Conservation (phyloP, 2,888 invertebrate species). For the Zelleria hepariella region DNA sequence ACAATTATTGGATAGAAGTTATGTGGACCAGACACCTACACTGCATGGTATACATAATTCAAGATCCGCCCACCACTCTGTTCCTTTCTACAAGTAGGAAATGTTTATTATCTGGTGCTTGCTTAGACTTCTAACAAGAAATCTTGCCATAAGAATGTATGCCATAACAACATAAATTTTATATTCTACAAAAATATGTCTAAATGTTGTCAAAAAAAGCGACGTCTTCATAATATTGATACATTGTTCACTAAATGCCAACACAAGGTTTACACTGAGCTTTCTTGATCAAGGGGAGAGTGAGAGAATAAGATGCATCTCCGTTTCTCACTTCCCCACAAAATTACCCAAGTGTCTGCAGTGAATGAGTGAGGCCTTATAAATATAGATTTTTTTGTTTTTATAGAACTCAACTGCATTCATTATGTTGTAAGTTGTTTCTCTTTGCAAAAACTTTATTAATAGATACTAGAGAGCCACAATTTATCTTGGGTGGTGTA, state of each 20-base stretch:
- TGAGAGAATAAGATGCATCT: no score
- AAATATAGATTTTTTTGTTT: no score
- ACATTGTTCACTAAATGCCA: neutral
- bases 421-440: no score
- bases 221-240: neutral
- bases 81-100: neutral
- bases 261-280: neutral
- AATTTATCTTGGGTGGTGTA: no score
- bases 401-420: no score
- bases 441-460: no score
- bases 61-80: neutral
- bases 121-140: neutral
- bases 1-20: neutral
- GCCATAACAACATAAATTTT: no score
- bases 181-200: neutral
- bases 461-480: no score
- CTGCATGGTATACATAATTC: neutral
- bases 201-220: neutral
- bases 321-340: no score
- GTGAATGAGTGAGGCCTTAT: no score
- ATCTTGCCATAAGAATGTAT: no score
- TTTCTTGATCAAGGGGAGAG: neutral
- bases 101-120: neutral
- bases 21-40: neutral
- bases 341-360: no score